Evolutionary conservation across 1,140 invertebrate species (phyloP), one percentile per base, ranked within the genome.

Genomic region (Scaptomyza graminum): DNA sequence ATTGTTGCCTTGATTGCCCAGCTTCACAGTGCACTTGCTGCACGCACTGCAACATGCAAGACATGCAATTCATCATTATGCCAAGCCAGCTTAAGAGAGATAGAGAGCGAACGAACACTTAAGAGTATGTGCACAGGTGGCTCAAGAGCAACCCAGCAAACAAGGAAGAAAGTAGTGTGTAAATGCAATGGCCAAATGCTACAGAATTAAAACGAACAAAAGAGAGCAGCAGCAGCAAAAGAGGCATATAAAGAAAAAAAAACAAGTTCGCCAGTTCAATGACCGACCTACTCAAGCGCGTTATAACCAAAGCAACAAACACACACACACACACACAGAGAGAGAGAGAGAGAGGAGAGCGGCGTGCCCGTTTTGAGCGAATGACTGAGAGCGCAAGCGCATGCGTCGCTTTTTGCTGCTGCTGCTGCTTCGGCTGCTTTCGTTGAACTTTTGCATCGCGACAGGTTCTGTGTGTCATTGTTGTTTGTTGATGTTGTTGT

Each of bases 241-340:
- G 81, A 76, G 63, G 50, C 60, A 63, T 74, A 22, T 22, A 3
- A 22, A 22, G 81, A 80, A 81, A 90, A 83, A 62, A 79, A 87
- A 90, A 91, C 90, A 90, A 91, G 90, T 91, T 84, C 74, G 79
- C 67, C 61, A 88, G 87, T 81, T 91, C 90, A 91, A 91, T 91
- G 90, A 91, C 91, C 91, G 91, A 91, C 91, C 91, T 91, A 91
- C 91, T 91, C 91, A 91, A 91, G 90, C 91, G 90, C 83, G 80
- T 75, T 91, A 87, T 83, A 90, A 81, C 70, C 79, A 73, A 85
- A 85, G 79, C 88, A 76, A 70, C 71, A 77, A 63, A 74, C 49
- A 49, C 46, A 72, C 52, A 72, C 54, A 71, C 55, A 51, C 13
- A 57, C 51, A 54, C 28, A 73, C 8, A 59, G 13, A 74, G 44